Evolutionary conservation across 37 sponge, comb jelly and placozoan species (phyloP).

Genomic region (Dysidea cf. avara): DNA sequence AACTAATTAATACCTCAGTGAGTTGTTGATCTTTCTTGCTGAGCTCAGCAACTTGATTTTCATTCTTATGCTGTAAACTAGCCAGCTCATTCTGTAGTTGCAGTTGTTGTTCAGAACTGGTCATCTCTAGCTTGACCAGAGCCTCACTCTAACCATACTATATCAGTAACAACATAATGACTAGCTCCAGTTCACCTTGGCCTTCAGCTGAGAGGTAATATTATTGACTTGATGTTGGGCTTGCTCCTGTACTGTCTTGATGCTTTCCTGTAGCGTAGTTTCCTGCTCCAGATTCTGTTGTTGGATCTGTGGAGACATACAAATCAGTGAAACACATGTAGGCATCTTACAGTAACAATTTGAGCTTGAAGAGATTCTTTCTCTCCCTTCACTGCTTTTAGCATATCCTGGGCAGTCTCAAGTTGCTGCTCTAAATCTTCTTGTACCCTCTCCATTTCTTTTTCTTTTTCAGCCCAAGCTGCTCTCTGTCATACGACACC

Average conservation of each 20-base stretch:
- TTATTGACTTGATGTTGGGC: constrained; percentile 48
- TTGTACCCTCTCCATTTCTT: neutral
- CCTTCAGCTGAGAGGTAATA: constrained; percentile 43
- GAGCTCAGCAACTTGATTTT: too few relatives aligned
- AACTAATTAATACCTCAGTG: neutral
- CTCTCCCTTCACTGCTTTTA: neutral
- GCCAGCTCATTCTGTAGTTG: neutral
- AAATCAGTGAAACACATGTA: neutral
- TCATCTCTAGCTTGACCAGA: neutral
- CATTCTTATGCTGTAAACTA: too few relatives aligned
- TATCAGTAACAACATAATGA: neutral
- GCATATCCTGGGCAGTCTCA: neutral
- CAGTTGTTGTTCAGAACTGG: neutral
- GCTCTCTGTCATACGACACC: too few relatives aligned
- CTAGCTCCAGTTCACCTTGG: neutral
- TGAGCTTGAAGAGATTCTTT: too few relatives aligned
- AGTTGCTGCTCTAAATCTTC: constrained; percentile 32
- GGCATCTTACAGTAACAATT: neutral
- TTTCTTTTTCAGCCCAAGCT: constrained; percentile 19
- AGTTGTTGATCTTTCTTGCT: neutral
- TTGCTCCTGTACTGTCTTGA: constrained; percentile 38
- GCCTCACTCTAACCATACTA: neutral
- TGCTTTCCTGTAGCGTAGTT: constrained; percentile 35
- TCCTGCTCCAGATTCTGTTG: constrained; percentile 6
- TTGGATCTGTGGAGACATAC: neutral